Evolutionary conservation across 2,113 vertebrate genomes (phyloP).

Genomic region (Formicarius rufipectus): DNA sequence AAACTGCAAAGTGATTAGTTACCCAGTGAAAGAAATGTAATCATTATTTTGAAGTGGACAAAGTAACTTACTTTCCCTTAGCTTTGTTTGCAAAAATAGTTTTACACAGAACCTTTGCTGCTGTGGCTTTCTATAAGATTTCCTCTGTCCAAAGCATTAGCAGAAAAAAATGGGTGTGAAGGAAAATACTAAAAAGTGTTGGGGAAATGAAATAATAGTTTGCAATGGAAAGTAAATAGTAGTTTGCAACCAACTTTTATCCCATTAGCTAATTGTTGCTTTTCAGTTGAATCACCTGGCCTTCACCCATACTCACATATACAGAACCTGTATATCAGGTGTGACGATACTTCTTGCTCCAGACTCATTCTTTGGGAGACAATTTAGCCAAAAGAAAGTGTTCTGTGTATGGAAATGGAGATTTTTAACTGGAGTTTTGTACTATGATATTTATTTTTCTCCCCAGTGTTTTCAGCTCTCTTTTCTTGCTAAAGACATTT

Average conservation of each 20-base stretch:
- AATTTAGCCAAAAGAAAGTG: not conserved
- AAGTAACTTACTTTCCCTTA: not conserved
- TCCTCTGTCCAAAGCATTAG: not conserved
- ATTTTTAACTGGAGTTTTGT: not conserved
- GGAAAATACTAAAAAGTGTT: not conserved
- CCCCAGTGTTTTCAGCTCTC: not conserved
- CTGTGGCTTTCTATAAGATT: not conserved
- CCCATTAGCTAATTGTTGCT: not conserved
- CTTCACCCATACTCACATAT: not conserved
- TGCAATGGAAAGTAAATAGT: not conserved
- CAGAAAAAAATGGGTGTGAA: fast-evolving
- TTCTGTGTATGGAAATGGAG: not conserved
- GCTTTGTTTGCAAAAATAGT: not conserved
- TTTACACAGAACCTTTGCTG: not conserved
- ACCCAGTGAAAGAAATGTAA: not conserved
- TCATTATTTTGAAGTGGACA: not conserved
- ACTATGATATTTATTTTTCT: not conserved
- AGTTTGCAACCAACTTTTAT: not conserved
- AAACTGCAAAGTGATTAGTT: not conserved
- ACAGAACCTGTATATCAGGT: not conserved
- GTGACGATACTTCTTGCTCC: not conserved
- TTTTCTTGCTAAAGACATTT: not conserved
- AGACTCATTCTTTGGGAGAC: not conserved
- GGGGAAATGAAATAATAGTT: not conserved
- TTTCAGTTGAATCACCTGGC: not conserved